phyloP scores from a whole-genome alignment of 2,797 vertebrate genomes.

The Cephalopachus bancanus region DNA sequence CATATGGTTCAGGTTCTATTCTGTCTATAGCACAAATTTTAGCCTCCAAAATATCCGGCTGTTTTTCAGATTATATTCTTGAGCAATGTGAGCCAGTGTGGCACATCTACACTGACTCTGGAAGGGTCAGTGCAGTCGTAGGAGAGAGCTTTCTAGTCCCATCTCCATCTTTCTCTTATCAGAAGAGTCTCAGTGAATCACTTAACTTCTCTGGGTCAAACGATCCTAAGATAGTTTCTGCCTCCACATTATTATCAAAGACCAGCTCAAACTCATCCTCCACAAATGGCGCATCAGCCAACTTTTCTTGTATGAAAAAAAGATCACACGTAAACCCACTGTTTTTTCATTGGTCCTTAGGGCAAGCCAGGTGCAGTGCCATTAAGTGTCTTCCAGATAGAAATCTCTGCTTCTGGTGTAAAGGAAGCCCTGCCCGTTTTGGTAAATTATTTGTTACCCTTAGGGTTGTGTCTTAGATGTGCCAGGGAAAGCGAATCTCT shows the following conservation, averaged over 20 bases:
- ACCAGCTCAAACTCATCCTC: background rate
- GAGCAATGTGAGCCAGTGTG: background rate
- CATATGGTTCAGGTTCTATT: background rate
- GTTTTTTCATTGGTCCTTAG: background rate
- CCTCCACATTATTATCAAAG: conserved; percentile 22
- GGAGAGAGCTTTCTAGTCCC: rapidly evolving
- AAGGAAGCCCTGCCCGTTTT: background rate
- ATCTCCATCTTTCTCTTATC: background rate
- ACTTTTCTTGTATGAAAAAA: background rate
- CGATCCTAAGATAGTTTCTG: background rate
- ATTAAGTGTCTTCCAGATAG: conserved; percentile 37
- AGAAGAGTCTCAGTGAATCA: background rate
- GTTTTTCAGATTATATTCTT: background rate
- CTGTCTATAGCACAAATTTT: background rate
- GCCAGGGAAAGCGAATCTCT: conserved; percentile 25
- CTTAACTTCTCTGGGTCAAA: background rate
- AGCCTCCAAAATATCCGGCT: background rate
- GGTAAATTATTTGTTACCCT: background rate
- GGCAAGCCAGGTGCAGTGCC: background rate
- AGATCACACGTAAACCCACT: background rate
- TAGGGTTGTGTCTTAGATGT: background rate
- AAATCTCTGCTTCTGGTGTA: conserved; percentile 32
- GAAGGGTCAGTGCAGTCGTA: background rate
- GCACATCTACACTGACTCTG: background rate
- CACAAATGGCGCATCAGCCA: background rate